These are phyloP conservation scores for Micrasema longulum DNA, from an alignment of 1,140 invertebrate genomes.

Conservation along the genomic window DNA sequence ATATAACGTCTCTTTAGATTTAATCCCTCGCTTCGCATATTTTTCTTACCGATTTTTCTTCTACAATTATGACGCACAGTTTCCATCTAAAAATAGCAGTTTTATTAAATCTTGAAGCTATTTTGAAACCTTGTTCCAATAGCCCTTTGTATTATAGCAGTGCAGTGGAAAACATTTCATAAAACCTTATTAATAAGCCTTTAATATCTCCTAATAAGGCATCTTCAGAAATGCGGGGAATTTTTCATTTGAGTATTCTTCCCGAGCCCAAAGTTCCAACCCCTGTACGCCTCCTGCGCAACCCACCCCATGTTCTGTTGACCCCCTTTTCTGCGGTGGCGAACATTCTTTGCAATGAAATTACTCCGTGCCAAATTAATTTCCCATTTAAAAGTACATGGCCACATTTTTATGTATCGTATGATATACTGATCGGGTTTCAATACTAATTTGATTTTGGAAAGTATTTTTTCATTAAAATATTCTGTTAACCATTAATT, in stretches of 20 bases:
- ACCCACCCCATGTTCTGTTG: not conserved
- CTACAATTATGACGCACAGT: too few species aligned
- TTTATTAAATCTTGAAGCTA: too few species aligned
- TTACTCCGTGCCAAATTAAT: conserved; percentile 24
- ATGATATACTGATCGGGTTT: too few species aligned
- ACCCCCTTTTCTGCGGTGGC: not conserved
- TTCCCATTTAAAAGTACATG: too few species aligned
- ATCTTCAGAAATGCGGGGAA: conserved; percentile 13
- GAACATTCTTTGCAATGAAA: conserved; percentile 27
- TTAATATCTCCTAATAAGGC: conserved; percentile 31
- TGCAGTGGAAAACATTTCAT: conserved; percentile 27
- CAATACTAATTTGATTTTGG: too few species aligned
- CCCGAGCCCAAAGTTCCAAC: conserved; percentile 4
- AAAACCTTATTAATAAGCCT: conserved; percentile 30
- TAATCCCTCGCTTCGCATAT: too few species aligned
- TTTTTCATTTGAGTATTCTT: conserved; percentile 17
- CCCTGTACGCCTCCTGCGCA: not conserved
- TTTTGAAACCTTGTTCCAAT: not conserved
- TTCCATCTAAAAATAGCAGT: too few species aligned
- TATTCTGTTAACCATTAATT: too few species aligned
- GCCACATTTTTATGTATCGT: too few species aligned
- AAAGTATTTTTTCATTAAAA: too few species aligned
- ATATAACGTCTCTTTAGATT: too few species aligned
- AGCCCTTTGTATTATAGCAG: not conserved
- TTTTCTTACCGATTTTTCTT: too few species aligned